A percentile compares a stretch with the other conserved stretches of the same genome.
phyloP scores from a whole-genome alignment of 2,888 invertebrate species.

The Drosophila nigricruria region DNA sequence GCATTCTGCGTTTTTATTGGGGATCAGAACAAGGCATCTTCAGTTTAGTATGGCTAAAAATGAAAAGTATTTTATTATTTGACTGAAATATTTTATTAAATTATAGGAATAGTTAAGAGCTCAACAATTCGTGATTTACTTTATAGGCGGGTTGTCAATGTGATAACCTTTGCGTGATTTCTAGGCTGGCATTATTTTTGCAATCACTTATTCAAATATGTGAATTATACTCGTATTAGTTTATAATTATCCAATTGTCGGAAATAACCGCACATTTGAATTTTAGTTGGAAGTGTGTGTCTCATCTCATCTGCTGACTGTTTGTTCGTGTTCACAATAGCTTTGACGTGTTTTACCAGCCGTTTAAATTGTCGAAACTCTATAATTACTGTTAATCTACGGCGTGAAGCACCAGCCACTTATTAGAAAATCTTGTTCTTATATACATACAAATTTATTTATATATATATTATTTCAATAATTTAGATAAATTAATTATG shows the following conservation, averaged over 20 bases:
- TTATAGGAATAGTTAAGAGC: background rate
- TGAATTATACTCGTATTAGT: background rate
- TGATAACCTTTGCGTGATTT: constrained; percentile 44
- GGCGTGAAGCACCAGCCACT: background rate
- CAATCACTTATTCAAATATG: background rate
- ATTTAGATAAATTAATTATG: background rate
- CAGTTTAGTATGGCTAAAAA: background rate
- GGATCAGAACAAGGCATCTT: background rate
- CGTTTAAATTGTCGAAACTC: constrained; percentile 1
- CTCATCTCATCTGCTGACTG: background rate
- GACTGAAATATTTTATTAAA: background rate
- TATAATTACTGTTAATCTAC: constrained; percentile 17
- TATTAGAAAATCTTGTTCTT: constrained; percentile 6
- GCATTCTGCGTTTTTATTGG: constrained; percentile 27
- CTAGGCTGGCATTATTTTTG: background rate
- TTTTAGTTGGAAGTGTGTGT: background rate
- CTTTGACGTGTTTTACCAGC: background rate
- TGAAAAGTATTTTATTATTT: background rate
- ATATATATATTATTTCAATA: background rate
- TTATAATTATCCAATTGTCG: constrained; percentile 8
- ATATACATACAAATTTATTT: background rate
- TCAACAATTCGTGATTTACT: background rate
- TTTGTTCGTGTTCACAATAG: background rate
- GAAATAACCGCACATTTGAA: background rate
- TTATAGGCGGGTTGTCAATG: background rate